Base-by-base conservation (phyloP, 2,113 vertebrate species). In the Dissostichus mawsoni region DNA sequence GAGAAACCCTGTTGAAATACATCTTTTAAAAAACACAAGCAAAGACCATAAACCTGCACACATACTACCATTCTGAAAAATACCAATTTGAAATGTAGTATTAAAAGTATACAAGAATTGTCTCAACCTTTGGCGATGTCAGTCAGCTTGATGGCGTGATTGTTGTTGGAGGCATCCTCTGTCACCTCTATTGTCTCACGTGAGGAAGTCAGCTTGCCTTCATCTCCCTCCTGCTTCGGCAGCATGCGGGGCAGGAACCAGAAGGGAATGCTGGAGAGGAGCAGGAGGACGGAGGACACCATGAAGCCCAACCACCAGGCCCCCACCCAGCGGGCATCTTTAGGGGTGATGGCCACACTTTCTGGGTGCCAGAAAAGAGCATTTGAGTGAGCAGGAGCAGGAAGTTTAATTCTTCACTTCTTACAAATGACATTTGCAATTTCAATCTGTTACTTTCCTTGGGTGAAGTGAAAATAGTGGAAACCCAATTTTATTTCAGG, bases 281-380 rank as follows among this genome's bases (percentile, higher is more conserved):
- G 74, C 57, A 78, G 87, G 16, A 92, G 3, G 13, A 16, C 18
- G 9, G 96, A 95, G 20, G 92, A 90, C 36, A 96, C 76, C 33
- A 98, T 50, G 89, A 98, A 98, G 10, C 96, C 93, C 65, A 99
- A 82, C 97, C 98, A 99, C 98, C 98, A 99, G 0, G 98, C 97
- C 0, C 98, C 98, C 51, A 99, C 98, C 98, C 98, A 99, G 20
- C 97, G 96, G 9, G 96, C 91, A 55, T 99, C 98, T n/a, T 92
- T 93, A 0, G 97, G 94, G 9, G 95, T 96, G 89, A 99, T 98
- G 50, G 89, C 95, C 74, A 99, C 87, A 18, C 61, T 95, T 12
- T 94, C 98, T 99, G 86, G 11, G 80, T 17, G 92, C 56, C 88
- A 48, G 17, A 87, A 51, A 73, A 14, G 14, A 20, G 48, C 29